Percentiles rank a stretch among this genome's conserved stretches.
These are phyloP conservation scores for Aldrovandia affinis DNA, from an alignment of 2,797 vertebrate species.

Conservation along the genomic window DNA sequence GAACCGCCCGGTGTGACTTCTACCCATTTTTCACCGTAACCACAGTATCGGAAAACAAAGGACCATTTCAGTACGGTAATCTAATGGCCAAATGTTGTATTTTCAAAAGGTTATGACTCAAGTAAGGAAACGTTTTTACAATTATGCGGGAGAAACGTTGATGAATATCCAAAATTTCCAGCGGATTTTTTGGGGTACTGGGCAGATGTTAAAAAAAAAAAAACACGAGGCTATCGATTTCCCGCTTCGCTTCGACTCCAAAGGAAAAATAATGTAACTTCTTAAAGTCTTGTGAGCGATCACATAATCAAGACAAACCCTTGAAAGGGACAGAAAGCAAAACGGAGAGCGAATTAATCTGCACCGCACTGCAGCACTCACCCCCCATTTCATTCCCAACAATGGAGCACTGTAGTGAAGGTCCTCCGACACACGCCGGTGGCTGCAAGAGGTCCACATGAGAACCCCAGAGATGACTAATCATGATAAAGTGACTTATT, in stretches of 20 bases:
- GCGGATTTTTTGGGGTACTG: not conserved
- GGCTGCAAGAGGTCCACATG: slow-evolving; percentile 55
- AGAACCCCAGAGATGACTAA: slow-evolving; percentile 50
- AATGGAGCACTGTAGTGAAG: not conserved
- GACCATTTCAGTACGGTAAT: slow-evolving; percentile 1
- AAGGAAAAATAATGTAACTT: slow-evolving; percentile 1
- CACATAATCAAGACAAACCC: slow-evolving; percentile 12
- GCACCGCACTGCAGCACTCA: not conserved
- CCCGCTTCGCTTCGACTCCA: slow-evolving; percentile 9
- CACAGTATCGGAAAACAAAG: not conserved
- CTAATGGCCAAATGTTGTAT: not conserved
- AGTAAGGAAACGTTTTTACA: slow-evolving; percentile 7
- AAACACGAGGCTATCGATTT: slow-evolving; percentile 27
- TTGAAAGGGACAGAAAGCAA: not conserved
- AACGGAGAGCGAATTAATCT: not conserved
- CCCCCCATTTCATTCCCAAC: not conserved
- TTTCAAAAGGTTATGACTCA: slow-evolving; percentile 4
- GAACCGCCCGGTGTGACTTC: not conserved
- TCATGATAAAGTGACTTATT: slow-evolving; percentile 49
- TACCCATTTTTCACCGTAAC: not conserved
- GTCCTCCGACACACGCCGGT: not conserved
- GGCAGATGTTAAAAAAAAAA: not conserved
- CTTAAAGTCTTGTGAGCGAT: not conserved
- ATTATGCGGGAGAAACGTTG: not conserved
- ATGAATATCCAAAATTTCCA: slow-evolving; percentile 28